Evolutionary conservation across 2,113 vertebrate genomes (phyloP), one percentile per base, ranked within the genome.

Genomic region (Spermophilus dauricus): DNA sequence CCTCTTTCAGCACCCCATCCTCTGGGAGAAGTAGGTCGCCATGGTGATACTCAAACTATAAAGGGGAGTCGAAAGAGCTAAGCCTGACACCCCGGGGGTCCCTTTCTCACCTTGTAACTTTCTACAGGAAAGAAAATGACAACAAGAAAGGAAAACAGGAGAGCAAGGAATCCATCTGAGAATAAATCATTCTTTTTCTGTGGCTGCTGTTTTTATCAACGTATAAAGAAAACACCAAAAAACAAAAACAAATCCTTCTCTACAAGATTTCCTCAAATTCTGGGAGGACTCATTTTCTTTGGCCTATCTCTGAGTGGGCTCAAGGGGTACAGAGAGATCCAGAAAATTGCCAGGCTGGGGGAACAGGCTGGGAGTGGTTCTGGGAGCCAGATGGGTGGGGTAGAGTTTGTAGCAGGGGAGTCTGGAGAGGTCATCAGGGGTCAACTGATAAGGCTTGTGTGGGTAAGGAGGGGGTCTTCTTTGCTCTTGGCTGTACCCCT

Each of bases 391-490:
- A 22, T 22, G 13, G 53, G 32, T 26, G 1, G 10, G 10, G 6
- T 37, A 58, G 18, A 22, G 77, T 42, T 42, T 42, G 51, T 9
- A 76, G 77, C 12, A 18, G 87, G 24, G 0, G 0, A 39, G 8
- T 18, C 1, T 0, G 83, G 69, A 51, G 28, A 7, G 51, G 39
- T 26, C 0, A 14, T 4, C 1, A 0, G 32, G 51, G 51, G 53
- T 37, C 42, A 30, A 28, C 1, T 13, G 61, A 7, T 0, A 24
- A 78, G 37, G 61, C 10, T n/a, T 39, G 4, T 1, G 9, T 0
- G 18, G 73, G 4, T 24, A 51, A 20, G 56, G 4, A 14, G 76
- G 58, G 9, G 1, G 9, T 39, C 67, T 0, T 0, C 26, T 58
- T 53, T 1, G 1, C 78, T 45, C 37, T 1, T 0, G 4, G 11